Conservation (phyloP, 92 coral and sea anemone species). For the Montipora capitata region DNA sequence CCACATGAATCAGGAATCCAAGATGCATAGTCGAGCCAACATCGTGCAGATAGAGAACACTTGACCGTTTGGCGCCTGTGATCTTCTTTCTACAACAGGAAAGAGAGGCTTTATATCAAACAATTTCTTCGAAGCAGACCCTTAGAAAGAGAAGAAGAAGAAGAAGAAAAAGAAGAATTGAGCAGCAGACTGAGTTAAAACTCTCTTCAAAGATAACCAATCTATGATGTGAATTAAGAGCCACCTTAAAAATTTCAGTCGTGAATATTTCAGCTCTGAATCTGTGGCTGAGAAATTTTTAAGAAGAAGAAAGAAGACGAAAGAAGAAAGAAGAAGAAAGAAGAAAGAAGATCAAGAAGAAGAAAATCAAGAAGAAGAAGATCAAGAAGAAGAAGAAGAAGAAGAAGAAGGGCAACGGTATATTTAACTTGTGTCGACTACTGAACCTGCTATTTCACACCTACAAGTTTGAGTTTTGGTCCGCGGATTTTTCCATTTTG, state of each 20-base stretch:
- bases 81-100: slow-evolving; percentile 47
- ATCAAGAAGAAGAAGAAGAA: no score
- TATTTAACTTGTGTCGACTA: no score
- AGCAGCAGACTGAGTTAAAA: no score
- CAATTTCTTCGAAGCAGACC: background rate
- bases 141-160: background rate
- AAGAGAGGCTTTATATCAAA: background rate
- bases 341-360: no score
- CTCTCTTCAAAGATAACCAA: no score
- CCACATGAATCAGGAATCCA: slow-evolving; percentile 75
- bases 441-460: no score
- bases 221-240: no score
- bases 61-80: background rate
- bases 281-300: no score
- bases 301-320: background rate
- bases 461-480: no score
- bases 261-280: no score
- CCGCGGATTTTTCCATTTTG: no score
- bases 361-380: background rate
- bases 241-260: no score
- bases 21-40: slow-evolving; percentile 77
- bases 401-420: background rate
- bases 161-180: background rate
- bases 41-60: slow-evolving; percentile 42
- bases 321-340: background rate